phyloP scores from a whole-genome alignment of 2,113 vertebrate species.

The Notarius quadriscutis region DNA sequence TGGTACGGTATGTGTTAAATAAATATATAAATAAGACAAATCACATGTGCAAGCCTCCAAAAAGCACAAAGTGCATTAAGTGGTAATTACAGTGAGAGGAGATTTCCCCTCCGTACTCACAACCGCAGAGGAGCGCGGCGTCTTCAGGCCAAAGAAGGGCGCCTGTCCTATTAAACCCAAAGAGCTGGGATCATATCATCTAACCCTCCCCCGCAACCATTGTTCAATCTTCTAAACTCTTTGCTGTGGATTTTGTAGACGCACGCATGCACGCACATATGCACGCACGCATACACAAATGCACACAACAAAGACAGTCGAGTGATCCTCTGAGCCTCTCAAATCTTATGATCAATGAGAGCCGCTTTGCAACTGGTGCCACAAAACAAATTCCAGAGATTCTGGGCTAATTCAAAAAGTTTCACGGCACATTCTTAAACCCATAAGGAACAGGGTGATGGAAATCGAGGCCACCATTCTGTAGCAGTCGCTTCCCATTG shows the following conservation, averaged over 20 bases:
- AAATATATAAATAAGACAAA: no score
- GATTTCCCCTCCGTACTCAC: conserved; percentile 58
- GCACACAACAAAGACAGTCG: conserved; percentile 48
- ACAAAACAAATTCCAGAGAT: conserved; percentile 76
- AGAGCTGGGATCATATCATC: conserved; percentile 68
- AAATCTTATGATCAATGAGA: conserved; percentile 53
- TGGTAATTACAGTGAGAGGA: conserved; percentile 75
- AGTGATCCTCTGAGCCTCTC: conserved; percentile 60
- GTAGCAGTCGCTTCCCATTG: conserved; percentile 71
- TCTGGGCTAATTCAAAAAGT: conserved; percentile 76
- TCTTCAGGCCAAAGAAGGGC: conserved; percentile 67
- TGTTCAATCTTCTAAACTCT: conserved; percentile 32
- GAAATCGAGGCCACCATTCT: conserved; percentile 73
- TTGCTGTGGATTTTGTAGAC: conserved; percentile 38
- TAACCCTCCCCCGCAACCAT: conserved; percentile 36
- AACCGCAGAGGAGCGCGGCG: conserved; percentile 66
- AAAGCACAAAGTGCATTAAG: conserved; percentile 67
- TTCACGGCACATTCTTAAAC: conserved; percentile 72
- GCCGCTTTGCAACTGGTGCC: conserved; percentile 72
- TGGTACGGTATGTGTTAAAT: no score
- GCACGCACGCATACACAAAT: conserved; percentile 42
- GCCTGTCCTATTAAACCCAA: conserved; percentile 65
- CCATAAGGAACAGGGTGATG: conserved; percentile 68
- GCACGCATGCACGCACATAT: conserved; percentile 51
- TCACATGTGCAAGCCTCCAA: conserved; percentile 51